Percentiles rank a stretch among this genome's conserved stretches.
These are phyloP conservation scores for Campylomormyrus numenius DNA, from an alignment of 2,113 vertebrate species.

Conservation along the genomic window DNA sequence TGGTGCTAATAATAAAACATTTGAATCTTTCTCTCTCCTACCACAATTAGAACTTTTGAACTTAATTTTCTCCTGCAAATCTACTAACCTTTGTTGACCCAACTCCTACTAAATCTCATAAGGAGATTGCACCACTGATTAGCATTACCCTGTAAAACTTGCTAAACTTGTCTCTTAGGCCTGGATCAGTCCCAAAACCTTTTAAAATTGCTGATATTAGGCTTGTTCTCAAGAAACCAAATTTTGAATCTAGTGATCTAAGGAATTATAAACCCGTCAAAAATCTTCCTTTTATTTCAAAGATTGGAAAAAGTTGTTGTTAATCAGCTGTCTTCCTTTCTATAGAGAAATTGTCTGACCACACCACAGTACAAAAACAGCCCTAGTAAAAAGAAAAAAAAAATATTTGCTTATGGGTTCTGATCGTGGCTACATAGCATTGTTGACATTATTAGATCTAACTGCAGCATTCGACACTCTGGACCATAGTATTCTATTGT, in stretches of 20 bases:
- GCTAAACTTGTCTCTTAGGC: neutral
- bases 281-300: neutral
- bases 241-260: neutral
- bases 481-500: neutral
- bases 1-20: neutral
- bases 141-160: neutral
- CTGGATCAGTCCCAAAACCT: neutral
- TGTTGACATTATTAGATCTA: neutral
- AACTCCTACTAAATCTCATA: neutral
- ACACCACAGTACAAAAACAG: neutral
- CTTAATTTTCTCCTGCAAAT: neutral
- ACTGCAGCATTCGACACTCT: neutral
- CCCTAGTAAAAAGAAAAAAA: neutral
- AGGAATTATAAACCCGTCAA: neutral
- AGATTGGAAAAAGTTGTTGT: neutral
- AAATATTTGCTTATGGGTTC: neutral
- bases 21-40: neutral
- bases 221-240: neutral
- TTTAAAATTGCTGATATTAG: neutral
- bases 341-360: neutral
- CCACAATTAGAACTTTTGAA: neutral
- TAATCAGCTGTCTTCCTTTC: neutral
- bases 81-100: neutral
- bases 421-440: neutral
- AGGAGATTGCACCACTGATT: neutral